Evolutionary conservation across 2,113 vertebrate species (phyloP).

Genomic region (Datnioides undecimradiatus): DNA sequence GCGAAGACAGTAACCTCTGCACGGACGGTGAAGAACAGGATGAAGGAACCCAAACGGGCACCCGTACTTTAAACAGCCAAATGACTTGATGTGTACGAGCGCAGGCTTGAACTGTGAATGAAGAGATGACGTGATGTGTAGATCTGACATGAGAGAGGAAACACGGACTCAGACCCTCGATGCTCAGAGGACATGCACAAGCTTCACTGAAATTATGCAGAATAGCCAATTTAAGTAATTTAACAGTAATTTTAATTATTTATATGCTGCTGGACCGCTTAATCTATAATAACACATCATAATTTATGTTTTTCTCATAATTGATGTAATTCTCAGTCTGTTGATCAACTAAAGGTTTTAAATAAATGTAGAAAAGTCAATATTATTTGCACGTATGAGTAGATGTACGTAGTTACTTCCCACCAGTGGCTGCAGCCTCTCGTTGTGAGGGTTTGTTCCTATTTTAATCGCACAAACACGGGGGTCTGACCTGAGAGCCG

Average conservation of each 20-base stretch:
- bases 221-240: too few species aligned
- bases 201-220: background rate
- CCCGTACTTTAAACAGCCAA: background rate
- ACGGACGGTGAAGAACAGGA: background rate
- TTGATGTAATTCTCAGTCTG: background rate
- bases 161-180: background rate
- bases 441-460: background rate
- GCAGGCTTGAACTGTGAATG: background rate
- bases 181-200: background rate
- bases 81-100: background rate
- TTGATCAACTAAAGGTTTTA: background rate
- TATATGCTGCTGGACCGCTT: background rate
- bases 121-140: background rate
- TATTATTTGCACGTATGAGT: too few species aligned
- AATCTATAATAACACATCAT: background rate
- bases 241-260: background rate
- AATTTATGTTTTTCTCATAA: background rate
- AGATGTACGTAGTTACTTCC: background rate
- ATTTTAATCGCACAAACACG: background rate
- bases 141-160: background rate
- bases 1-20: constrained; percentile 30
- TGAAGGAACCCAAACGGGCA: background rate
- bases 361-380: background rate
- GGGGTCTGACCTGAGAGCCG: constrained; percentile 19
- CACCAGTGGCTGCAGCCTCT: background rate